Evolutionary conservation across 2,113 vertebrate genomes (phyloP).

Genomic region (Sigmodon hispidus): DNA sequence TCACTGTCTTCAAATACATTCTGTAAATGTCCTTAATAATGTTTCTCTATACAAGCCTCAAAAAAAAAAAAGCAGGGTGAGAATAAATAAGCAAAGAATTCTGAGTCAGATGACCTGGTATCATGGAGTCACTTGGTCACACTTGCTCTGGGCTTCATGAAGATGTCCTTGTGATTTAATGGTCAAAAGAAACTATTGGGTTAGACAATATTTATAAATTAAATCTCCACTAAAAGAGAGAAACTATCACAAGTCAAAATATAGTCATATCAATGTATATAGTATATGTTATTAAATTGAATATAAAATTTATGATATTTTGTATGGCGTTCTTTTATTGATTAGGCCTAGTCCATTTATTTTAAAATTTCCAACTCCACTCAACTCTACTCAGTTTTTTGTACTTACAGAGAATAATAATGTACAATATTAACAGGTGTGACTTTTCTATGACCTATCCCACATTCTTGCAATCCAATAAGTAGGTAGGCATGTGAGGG

Average conservation of each 20-base stretch:
- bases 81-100: neutral
- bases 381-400: neutral
- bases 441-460: neutral
- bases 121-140: neutral
- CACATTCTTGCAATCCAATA: neutral
- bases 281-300: neutral
- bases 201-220: neutral
- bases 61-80: neutral
- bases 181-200: neutral
- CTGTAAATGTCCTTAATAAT: constrained; percentile 24
- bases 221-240: neutral
- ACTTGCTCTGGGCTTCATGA: neutral
- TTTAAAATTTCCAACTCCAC: neutral
- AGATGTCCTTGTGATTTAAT: neutral
- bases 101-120: neutral
- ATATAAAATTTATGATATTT: neutral
- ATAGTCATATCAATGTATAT: neutral
- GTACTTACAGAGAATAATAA: neutral
- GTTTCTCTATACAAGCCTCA: constrained; percentile 3
- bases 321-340: neutral
- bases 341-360: neutral
- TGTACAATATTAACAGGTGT: neutral
- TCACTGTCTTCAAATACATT: constrained; percentile 31
- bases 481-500: neutral
- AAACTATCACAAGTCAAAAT: neutral